These are phyloP conservation scores for Gallinago stenura DNA, from an alignment of 2,797 vertebrate genomes.

Conservation along the genomic window DNA sequence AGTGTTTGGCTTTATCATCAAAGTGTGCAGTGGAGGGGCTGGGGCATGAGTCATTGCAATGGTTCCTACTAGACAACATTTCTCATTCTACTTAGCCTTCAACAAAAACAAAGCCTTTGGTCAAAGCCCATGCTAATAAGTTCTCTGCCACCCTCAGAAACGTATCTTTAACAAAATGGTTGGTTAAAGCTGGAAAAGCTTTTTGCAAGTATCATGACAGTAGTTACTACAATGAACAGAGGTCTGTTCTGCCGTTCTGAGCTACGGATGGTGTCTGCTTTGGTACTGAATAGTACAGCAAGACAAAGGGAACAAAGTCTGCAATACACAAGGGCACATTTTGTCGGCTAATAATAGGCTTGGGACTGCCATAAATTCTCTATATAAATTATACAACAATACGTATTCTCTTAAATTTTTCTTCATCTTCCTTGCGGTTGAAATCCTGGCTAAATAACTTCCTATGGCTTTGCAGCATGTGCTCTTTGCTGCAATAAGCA, in stretches of 20 bases:
- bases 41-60: background rate
- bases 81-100: background rate
- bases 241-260: background rate
- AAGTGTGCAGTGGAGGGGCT: fast-evolving
- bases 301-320: conserved; percentile 17
- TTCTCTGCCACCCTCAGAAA: background rate
- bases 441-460: conserved; percentile 2
- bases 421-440: background rate
- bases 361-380: background rate
- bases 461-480: background rate
- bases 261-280: conserved; percentile 9
- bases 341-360: conserved; percentile 39
- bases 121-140: background rate
- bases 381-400: background rate
- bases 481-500: background rate
- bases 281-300: conserved; percentile 4
- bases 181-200: background rate
- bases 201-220: background rate
- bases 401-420: background rate
- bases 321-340: background rate
- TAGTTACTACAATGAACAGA: background rate
- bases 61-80: background rate
- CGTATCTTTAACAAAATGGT: background rate
- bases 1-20: background rate
- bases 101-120: background rate